Conservation (phyloP, 2,113 vertebrate species). For the Prochilodus magdalenae region DNA sequence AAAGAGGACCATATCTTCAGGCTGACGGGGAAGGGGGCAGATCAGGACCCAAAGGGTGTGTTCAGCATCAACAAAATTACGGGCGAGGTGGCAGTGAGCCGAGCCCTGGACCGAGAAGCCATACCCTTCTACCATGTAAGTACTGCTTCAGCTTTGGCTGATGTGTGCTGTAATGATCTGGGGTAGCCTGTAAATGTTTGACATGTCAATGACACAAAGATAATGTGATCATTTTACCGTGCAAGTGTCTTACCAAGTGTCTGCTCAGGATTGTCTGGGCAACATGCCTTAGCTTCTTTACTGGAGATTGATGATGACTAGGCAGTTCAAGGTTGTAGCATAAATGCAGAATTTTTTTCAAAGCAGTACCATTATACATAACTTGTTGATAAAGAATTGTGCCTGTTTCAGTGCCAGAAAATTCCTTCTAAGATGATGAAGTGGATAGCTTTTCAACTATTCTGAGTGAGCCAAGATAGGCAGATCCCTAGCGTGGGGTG, state of each 20-base stretch:
- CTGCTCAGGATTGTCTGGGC: not conserved
- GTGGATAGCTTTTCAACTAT: not conserved
- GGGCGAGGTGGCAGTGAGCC: slow-evolving; percentile 88
- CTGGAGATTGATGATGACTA: not conserved
- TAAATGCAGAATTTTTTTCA: not conserved
- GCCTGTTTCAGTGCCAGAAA: not conserved
- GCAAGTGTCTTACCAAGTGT: no score
- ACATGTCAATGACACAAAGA: not conserved
- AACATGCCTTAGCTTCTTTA: not conserved
- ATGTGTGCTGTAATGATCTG: not conserved
- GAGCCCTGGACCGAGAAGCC: slow-evolving; percentile 86
- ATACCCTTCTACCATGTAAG: slow-evolving; percentile 88
- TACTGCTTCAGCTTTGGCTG: slow-evolving; percentile 11
- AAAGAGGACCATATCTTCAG: slow-evolving; percentile 85
- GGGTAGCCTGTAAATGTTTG: not conserved
- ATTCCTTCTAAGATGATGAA: not conserved
- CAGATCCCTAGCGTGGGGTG: not conserved
- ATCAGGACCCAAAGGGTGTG: slow-evolving; percentile 90
- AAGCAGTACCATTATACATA: not conserved
- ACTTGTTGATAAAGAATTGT: not conserved
- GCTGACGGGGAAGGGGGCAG: slow-evolving; percentile 90
- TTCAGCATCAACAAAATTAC: slow-evolving; percentile 90
- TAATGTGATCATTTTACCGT: no score
- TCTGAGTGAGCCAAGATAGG: not conserved
- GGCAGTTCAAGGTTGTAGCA: not conserved